Percentiles rank a stretch among this genome's conserved stretches.
Conservation (phyloP, 2,888 invertebrate genomes). For the Phasia obesa region DNA sequence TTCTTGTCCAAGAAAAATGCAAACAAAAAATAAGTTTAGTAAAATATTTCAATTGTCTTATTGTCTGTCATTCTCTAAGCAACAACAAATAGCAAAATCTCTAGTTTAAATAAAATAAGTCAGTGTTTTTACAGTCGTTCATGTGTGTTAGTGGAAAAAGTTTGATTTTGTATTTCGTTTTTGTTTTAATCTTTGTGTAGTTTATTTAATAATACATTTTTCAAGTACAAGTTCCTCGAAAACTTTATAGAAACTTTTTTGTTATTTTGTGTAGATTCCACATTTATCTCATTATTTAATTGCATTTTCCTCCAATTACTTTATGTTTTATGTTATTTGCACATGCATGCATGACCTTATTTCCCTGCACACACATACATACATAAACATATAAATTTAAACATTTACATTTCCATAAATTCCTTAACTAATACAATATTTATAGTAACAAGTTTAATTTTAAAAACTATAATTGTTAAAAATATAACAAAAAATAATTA, state of each 20-base stretch:
- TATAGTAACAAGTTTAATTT: too few relatives aligned
- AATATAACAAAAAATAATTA: too few relatives aligned
- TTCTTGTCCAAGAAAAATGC: too few relatives aligned
- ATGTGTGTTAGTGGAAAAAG: constrained; percentile 31
- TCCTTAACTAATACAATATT: too few relatives aligned
- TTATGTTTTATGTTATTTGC: constrained; percentile 52
- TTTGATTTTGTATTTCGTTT: constrained; percentile 41
- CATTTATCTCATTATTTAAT: constrained; percentile 54
- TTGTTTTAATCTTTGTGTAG: constrained; percentile 28
- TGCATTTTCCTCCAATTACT: constrained; percentile 49
- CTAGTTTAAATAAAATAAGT: constrained; percentile 38
- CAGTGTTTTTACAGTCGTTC: constrained; percentile 49
- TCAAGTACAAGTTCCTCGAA: constrained; percentile 26
- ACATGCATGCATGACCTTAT: constrained; percentile 63
- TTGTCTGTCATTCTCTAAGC: constrained; percentile 44
- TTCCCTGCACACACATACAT: constrained; percentile 3
- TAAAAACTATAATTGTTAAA: too few relatives aligned
- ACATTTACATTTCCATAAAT: too few relatives aligned
- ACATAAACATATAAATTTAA: not conserved
- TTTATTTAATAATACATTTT: constrained; percentile 44
- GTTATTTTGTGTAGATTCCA: constrained; percentile 38
- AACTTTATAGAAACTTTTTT: constrained; percentile 40
- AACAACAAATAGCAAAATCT: constrained; percentile 16
- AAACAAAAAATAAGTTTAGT: constrained; percentile 16
- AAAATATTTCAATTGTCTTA: constrained; percentile 48